Evolutionary conservation across 2,888 invertebrate genomes (phyloP).

Genomic region (Tetropium fuscum): DNA sequence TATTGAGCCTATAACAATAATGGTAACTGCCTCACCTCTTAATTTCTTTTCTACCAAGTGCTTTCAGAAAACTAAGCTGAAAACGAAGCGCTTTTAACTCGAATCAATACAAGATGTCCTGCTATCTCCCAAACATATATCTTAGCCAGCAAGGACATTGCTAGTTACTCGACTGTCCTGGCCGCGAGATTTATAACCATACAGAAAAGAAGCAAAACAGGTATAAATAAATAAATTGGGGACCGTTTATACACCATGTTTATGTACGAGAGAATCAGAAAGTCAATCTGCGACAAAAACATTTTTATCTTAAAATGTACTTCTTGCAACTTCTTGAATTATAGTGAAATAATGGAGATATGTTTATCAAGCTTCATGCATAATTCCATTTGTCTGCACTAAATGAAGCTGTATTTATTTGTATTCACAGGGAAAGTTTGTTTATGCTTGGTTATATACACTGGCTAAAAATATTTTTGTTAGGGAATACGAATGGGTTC

Average conservation of each 20-base stretch:
- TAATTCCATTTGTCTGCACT: constrained; percentile 32
- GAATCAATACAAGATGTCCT: constrained; percentile 64
- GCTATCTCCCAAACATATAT: constrained; percentile 62
- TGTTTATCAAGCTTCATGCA: constrained; percentile 40
- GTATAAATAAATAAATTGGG: constrained; percentile 55
- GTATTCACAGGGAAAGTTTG: too few species aligned
- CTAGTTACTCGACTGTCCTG: constrained; percentile 60
- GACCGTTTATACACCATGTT: constrained; percentile 46
- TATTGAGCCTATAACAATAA: background rate
- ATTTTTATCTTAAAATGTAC: constrained; percentile 38
- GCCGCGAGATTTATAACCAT: constrained; percentile 55
- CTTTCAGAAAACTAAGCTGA: constrained; percentile 51
- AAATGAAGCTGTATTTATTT: background rate
- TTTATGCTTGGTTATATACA: too few species aligned
- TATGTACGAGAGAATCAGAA: constrained; percentile 42
- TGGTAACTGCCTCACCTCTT: constrained; percentile 37
- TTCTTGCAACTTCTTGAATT: constrained; percentile 40
- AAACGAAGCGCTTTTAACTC: constrained; percentile 63
- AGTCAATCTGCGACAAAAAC: constrained; percentile 43
- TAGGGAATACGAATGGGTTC: too few species aligned
- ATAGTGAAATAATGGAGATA: constrained; percentile 37
- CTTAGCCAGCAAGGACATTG: constrained; percentile 61
- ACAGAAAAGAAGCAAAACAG: constrained; percentile 58
- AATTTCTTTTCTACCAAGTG: constrained; percentile 33
- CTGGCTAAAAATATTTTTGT: too few species aligned